Evolutionary conservation across 2,797 vertebrate species (phyloP).

Genomic region (Acanthurus lineatus): DNA sequence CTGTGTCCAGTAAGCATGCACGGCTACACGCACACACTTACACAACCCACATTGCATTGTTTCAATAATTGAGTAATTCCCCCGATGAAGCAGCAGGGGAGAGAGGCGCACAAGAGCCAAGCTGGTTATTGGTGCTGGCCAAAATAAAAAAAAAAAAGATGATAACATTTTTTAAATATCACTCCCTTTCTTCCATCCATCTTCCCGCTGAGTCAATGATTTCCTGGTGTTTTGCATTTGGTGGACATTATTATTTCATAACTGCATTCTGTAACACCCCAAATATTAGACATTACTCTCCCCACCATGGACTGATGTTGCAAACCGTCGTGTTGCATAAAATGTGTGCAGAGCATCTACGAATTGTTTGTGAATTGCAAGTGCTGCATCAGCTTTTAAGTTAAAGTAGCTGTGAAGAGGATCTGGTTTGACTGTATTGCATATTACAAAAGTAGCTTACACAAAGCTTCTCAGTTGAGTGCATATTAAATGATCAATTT

Average conservation of each 20-base stretch:
- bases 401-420: slow-evolving; percentile 24
- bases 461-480: slow-evolving; percentile 34
- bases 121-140: slow-evolving; percentile 41
- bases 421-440: slow-evolving; percentile 20
- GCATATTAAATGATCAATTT: slow-evolving; percentile 52
- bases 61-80: slow-evolving; percentile 67
- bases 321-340: slow-evolving; percentile 3
- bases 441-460: slow-evolving; percentile 51
- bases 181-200: slow-evolving; percentile 16
- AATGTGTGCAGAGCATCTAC: background rate
- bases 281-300: slow-evolving; percentile 11
- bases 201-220: slow-evolving; percentile 12
- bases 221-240: slow-evolving; percentile 32
- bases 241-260: slow-evolving; percentile 39
- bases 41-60: slow-evolving; percentile 27
- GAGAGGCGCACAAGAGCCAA: slow-evolving; percentile 30
- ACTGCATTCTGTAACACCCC: slow-evolving; percentile 12
- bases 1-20: slow-evolving; percentile 38
- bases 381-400: slow-evolving; percentile 17
- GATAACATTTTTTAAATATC: slow-evolving; percentile 28
- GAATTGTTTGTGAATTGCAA: slow-evolving; percentile 7
- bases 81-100: slow-evolving; percentile 49
- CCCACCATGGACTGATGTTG: background rate
- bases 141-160: slow-evolving; percentile 23
- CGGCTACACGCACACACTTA: slow-evolving; percentile 22